Evolutionary conservation across 2,888 invertebrate genomes (phyloP).

Genomic region (Oscheius onirici): DNA sequence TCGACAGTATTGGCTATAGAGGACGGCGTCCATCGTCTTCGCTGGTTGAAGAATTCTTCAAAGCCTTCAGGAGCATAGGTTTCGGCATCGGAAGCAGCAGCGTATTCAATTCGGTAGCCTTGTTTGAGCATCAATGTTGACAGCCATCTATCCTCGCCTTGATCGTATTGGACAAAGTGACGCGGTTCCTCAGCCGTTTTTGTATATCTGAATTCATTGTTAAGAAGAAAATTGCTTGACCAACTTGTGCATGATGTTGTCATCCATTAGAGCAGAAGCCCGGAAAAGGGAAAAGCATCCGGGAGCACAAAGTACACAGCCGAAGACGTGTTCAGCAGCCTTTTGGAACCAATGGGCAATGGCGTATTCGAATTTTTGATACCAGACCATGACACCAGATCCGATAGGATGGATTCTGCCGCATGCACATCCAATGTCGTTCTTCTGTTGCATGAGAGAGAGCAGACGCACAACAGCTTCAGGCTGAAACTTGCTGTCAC

Average conservation of each 20-base stretch:
- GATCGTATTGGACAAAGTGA: constrained; percentile 91
- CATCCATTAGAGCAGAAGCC: constrained; percentile 88
- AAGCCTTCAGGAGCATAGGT: constrained; percentile 73
- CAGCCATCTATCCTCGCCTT: constrained; percentile 78
- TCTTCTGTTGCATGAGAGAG: constrained; percentile 86
- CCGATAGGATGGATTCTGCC: constrained; percentile 90
- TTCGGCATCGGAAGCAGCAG: constrained; percentile 73
- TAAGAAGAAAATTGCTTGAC: constrained; percentile 73
- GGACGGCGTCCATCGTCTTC: constrained; percentile 71
- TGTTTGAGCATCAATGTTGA: constrained; percentile 75
- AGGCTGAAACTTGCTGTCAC: constrained; percentile 84
- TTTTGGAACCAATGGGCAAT: constrained; percentile 93
- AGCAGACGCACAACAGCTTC: constrained; percentile 75
- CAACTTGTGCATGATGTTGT: constrained; percentile 84
- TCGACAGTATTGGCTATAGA: constrained; percentile 72
- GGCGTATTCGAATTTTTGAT: constrained; percentile 88
- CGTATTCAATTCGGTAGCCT: constrained; percentile 74
- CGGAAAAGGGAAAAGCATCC: constrained; percentile 87
- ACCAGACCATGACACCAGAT: constrained; percentile 84
- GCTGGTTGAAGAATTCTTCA: constrained; percentile 72
- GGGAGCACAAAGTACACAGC: constrained; percentile 88
- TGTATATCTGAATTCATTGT: constrained; percentile 81
- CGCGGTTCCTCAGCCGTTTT: constrained; percentile 78
- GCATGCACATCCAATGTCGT: constrained; percentile 84
- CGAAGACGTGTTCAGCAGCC: constrained; percentile 88